phyloP scores from a whole-genome alignment of 2,888 invertebrate species.

The Patella depressa region DNA sequence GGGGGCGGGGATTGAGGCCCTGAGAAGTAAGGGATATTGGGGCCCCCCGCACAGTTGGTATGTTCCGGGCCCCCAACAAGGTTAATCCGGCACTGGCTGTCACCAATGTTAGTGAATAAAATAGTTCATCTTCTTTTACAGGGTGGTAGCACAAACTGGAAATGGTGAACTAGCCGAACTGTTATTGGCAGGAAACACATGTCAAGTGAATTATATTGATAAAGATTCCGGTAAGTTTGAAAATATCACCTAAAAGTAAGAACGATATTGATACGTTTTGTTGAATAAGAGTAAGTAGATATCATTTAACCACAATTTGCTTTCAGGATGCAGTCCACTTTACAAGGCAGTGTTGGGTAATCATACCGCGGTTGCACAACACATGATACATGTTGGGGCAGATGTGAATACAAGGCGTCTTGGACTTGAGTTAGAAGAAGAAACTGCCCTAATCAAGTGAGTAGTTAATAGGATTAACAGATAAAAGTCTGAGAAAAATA shows the following conservation, averaged over 20 bases:
- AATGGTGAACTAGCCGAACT: slow-evolving; percentile 53
- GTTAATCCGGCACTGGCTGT: too few relatives aligned
- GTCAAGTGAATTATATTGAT: slow-evolving; percentile 63
- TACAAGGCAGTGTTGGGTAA: slow-evolving; percentile 62
- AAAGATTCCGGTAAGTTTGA: slow-evolving; percentile 48
- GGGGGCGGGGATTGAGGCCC: too few relatives aligned
- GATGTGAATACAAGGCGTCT: slow-evolving; percentile 63
- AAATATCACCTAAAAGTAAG: too few relatives aligned
- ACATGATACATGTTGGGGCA: slow-evolving; percentile 60
- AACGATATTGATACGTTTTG: too few relatives aligned
- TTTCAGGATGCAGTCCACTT: slow-evolving; percentile 58
- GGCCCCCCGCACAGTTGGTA: too few relatives aligned
- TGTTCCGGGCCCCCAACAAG: too few relatives aligned
- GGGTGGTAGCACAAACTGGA: slow-evolving; percentile 60
- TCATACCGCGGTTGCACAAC: slow-evolving; percentile 42
- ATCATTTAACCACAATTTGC: too few relatives aligned
- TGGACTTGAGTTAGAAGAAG: slow-evolving; percentile 46
- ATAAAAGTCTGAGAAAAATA: too few relatives aligned
- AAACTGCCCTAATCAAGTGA: slow-evolving; percentile 63
- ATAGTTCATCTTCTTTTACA: slow-evolving; percentile 29
- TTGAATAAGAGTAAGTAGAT: too few relatives aligned
- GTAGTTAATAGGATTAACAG: too few relatives aligned
- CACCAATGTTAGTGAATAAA: too few relatives aligned
- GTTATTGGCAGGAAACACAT: slow-evolving; percentile 49
- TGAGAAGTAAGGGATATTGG: too few relatives aligned